Base-by-base conservation (phyloP, 2,113 vertebrate species). In the Irena cyanogastra region DNA sequence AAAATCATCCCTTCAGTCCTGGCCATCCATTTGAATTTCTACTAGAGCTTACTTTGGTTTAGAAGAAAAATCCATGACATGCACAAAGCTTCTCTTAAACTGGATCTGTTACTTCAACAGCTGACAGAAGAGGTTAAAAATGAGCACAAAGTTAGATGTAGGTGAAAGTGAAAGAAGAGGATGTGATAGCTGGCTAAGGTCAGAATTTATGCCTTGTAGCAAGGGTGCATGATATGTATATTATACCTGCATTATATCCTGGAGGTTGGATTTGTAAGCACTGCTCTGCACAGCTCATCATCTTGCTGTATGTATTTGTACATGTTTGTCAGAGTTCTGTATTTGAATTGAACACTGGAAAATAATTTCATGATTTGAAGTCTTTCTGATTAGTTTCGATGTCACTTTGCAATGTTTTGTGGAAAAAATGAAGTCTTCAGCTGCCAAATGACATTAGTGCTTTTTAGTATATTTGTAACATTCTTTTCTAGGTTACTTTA, bases 1-100 rank as follows among this genome's bases (percentile, higher is more conserved):
- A 83, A 97, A 97, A 96, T 96, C 83, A 93, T 70, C 83, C 76
- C 79, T 97, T 97, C 92, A 93, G 96, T 97, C 77, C 85, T 66
- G 64, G 21, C 83, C 72, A 65, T 95, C 71, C 17, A 0, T 96
- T 93, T 91, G 85, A 97, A 93, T 97, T 96, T 96, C 74, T 92
- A 5, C 79, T 91, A 85, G 95, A 93, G 87, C 52, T 92, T 79
- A 70, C 77, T 95, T 95, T 71, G 72, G 53, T 96, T 94, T 65
- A 37, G 64, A 60, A 59, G 71, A 83, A 93, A 59, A 87, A 83
- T 92, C 88, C 41, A 7, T 85, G 30, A 49, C 4, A 3, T 49
- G 27, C 85, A 78, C 79, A 93, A 92, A 96, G 57, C 65, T 83
- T 75, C 94, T 93, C 53, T 92, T 85, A 59, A 72, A 71, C 30